These are phyloP conservation scores for Synergus gifuensis DNA, from an alignment of 2,888 invertebrate species.

Conservation along the genomic window DNA sequence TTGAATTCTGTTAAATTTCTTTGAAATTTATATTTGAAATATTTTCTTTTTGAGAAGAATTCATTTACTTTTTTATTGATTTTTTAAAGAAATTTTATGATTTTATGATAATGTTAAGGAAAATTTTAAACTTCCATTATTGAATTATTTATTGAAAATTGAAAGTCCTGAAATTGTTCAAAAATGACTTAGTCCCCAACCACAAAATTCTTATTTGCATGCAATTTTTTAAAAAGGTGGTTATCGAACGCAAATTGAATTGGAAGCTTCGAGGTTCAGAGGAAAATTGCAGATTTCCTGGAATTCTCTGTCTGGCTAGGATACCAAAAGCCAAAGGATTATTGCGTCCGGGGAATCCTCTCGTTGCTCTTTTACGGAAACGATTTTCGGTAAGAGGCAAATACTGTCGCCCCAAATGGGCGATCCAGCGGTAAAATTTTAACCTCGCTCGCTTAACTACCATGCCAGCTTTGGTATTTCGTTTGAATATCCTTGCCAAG, in stretches of 20 bases:
- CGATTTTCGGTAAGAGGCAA: constrained; percentile 35
- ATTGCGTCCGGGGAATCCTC: constrained; percentile 33
- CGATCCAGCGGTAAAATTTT: constrained; percentile 29
- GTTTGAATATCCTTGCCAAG: constrained; percentile 11
- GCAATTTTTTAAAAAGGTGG: not conserved
- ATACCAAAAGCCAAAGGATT: constrained; percentile 26
- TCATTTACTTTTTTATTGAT: too few species aligned
- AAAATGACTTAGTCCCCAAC: not conserved
- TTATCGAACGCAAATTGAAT: constrained; percentile 14
- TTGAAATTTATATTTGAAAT: too few species aligned
- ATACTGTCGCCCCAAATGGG: constrained; percentile 30
- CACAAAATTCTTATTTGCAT: not conserved
- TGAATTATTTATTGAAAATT: too few species aligned
- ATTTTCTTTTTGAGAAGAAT: too few species aligned
- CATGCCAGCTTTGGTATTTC: constrained; percentile 7
- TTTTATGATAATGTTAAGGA: too few species aligned
- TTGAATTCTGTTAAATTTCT: too few species aligned
- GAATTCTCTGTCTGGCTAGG: constrained; percentile 6
- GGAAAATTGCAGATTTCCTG: constrained; percentile 26
- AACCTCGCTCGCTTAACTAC: constrained; percentile 17
- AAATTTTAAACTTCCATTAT: too few species aligned
- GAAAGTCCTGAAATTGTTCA: not conserved
- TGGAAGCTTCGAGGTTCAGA: not conserved
- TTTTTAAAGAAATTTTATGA: too few species aligned
- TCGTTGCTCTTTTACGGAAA: constrained; percentile 30